phyloP scores from a whole-genome alignment of 2,888 invertebrate genomes.

The Exephanes ischioxanthus region DNA sequence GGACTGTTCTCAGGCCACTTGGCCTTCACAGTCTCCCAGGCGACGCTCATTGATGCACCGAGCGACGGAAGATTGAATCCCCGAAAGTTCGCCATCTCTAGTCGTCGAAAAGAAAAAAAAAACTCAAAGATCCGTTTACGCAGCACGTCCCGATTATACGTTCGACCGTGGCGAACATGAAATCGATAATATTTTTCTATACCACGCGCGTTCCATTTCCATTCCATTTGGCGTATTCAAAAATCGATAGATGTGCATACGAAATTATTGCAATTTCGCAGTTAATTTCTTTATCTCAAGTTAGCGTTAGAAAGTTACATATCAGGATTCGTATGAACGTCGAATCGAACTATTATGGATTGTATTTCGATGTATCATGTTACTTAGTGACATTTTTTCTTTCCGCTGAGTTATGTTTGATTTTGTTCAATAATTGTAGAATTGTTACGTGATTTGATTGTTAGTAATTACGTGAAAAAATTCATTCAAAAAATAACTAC shows the following conservation, averaged over 20 bases:
- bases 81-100: slow-evolving; percentile 88
- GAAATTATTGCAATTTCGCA: not conserved
- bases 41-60: slow-evolving; percentile 92
- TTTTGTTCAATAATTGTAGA: not conserved
- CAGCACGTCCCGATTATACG: not conserved
- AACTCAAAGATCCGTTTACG: not conserved
- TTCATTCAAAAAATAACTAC: not conserved
- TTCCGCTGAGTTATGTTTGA: not conserved
- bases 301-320: not conserved
- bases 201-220: not conserved
- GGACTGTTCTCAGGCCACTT: slow-evolving; percentile 90
- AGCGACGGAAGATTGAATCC: slow-evolving; percentile 90
- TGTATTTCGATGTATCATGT: not conserved
- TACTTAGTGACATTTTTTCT: not conserved
- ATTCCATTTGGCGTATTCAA: slow-evolving; percentile 14
- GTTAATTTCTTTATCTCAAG: not conserved
- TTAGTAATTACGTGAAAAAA: not conserved
- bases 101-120: not conserved
- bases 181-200: slow-evolving; percentile 38
- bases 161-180: slow-evolving; percentile 6
- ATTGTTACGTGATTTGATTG: not conserved
- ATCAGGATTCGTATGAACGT: not conserved
- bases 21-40: slow-evolving; percentile 93
- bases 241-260: not conserved
- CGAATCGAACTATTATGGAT: not conserved